Conservation (phyloP, 2,888 invertebrate genomes). For the Orthosia cruda region DNA sequence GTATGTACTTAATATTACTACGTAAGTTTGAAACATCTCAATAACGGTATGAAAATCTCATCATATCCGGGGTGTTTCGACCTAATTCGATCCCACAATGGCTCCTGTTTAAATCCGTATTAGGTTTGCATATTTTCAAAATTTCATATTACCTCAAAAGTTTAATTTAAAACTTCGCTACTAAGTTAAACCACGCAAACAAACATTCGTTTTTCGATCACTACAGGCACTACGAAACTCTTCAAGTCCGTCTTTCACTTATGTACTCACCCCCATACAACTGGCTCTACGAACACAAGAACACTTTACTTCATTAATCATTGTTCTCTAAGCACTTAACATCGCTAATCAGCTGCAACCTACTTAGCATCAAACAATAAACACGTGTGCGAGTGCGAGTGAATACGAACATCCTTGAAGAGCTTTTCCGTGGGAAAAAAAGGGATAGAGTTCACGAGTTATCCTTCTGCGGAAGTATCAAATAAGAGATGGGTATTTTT, state of each 20-base stretch:
- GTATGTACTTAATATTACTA: too few relatives aligned
- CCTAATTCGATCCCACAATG: too few relatives aligned
- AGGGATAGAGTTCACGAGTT: constrained; percentile 15
- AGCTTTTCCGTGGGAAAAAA: not conserved
- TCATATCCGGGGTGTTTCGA: too few relatives aligned
- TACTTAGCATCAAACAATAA: constrained; percentile 49
- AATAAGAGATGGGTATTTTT: constrained; percentile 17
- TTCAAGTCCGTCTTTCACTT: not conserved
- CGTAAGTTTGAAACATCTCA: too few relatives aligned
- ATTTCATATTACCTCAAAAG: too few relatives aligned
- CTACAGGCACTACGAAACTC: not conserved
- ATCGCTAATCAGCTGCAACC: constrained; percentile 45
- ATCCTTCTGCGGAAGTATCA: not conserved
- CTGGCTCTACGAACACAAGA: not conserved
- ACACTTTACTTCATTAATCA: constrained; percentile 37
- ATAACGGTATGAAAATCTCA: too few relatives aligned
- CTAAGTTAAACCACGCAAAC: not conserved
- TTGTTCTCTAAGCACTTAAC: constrained; percentile 53
- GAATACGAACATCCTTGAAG: constrained; percentile 25
- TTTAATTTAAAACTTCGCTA: too few relatives aligned
- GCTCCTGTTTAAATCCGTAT: too few relatives aligned
- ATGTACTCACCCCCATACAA: not conserved
- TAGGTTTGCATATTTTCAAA: too few relatives aligned
- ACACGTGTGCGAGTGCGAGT: constrained; percentile 31
- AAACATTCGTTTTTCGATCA: not conserved